Evolutionary conservation across 2,113 vertebrate species (phyloP).

Genomic region (Mystacornis crossleyi): DNA sequence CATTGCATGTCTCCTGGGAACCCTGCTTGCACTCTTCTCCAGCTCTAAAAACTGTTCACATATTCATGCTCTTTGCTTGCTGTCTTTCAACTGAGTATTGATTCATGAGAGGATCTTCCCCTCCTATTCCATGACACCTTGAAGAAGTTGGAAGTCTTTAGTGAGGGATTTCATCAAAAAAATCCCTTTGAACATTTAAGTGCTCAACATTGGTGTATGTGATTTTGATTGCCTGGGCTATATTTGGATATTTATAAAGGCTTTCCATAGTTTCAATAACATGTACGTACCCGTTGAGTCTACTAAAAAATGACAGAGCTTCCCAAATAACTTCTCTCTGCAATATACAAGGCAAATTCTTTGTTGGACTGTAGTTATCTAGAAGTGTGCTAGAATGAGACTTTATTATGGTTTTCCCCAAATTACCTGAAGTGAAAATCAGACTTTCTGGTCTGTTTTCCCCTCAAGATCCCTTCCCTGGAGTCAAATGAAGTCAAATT

Average conservation of each 20-base stretch:
- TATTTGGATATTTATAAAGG: neutral
- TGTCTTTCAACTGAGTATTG: neutral
- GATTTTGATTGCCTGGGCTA: neutral
- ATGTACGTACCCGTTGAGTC: accelerated
- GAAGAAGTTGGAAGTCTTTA: neutral
- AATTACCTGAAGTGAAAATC: neutral
- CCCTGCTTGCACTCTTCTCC: neutral
- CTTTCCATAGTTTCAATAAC: neutral
- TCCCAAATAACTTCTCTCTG: neutral
- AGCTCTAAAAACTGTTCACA: neutral
- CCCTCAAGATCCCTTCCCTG: neutral
- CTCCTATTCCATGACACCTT: neutral
- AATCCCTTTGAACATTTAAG: neutral
- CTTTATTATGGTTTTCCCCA: neutral
- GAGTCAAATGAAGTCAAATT: neutral
- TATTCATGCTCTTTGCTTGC: neutral
- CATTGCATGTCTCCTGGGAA: neutral
- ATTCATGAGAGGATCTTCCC: neutral
- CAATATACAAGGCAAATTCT: neutral
- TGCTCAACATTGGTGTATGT: neutral
- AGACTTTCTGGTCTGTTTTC: neutral
- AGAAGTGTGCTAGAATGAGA: neutral
- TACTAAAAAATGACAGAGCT: neutral
- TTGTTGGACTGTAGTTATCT: neutral
- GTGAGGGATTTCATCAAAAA: neutral